Base-by-base conservation (phyloP, 2,888 invertebrate species). In the Caenorhabditis zanzibari region DNA sequence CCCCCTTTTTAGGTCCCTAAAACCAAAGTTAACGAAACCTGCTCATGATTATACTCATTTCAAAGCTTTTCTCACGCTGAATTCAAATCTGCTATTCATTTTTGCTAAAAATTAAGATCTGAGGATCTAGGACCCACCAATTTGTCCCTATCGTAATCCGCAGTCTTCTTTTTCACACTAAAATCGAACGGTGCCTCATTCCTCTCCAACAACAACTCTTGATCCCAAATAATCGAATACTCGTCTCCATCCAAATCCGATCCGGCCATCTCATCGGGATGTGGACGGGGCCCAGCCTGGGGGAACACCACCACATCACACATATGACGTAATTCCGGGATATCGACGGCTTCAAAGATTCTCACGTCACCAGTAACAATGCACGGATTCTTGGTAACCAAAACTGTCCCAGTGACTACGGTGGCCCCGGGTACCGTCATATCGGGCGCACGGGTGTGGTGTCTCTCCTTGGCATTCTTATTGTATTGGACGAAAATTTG, bases 201-300 rank as follows among this genome's bases (percentile, higher is more conserved):
- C 19, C 69, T 64, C 5, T 91, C 91, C 49, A 93, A 91, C 41
- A 92, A 89, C 28, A 93, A 81, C 10, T 90, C 76, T 49, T 88
- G 82, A 79, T 92, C 90, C 93, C 93, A 93, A 35, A 92, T 90
- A 10, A 93, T 92, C 52, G 92, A 90, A 86, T 92, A 93, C 84
- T 93, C 93, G 83, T 93, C 93, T 3, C 93, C 93, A 82, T 93
- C 93, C 79, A 93, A 85, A 87, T 93, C 93, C 10, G 93, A 93
- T 5, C 93, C 93, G 5, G 93, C 93, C 92, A 93, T 93, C 88
- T 93, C 92, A 85, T 93, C 92, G 0, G 93, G 91, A 85, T 93
- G 93, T 5, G 93, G 93, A 41, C 93, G 85, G 0, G 89, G 90
- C 5, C 93, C 93, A 61, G 90, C 85, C 1, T 90, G 89, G 3